Percentiles rank a stretch among this genome's conserved stretches.
phyloP scores from a whole-genome alignment of 2,888 invertebrate genomes.

The Calliopum simillimum region DNA sequence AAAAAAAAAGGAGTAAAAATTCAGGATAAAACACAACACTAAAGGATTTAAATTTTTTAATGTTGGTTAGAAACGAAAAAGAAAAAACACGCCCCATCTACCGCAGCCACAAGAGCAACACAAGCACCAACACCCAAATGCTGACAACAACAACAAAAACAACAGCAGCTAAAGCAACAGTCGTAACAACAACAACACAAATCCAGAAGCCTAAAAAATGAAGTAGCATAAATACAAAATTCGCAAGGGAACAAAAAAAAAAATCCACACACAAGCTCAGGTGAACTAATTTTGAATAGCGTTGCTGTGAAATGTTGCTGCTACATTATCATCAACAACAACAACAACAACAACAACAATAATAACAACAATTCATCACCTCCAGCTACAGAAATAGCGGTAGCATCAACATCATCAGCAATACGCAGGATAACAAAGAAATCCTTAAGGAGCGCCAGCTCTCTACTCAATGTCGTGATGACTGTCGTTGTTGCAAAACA shows the following conservation, averaged over 20 bases:
- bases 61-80: neutral
- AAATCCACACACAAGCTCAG: neutral
- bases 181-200: neutral
- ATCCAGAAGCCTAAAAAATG: neutral
- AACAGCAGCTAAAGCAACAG: neutral
- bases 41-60: neutral
- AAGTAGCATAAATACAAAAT: neutral
- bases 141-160: neutral
- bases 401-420: neutral
- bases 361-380: slow-evolving; percentile 1
- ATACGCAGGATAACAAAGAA: neutral
- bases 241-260: neutral
- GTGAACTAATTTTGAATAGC: slow-evolving; percentile 8
- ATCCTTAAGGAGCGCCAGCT: slow-evolving; percentile 9
- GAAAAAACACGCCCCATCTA: neutral
- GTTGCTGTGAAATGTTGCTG: neutral
- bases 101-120: neutral
- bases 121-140: neutral
- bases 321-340: neutral
- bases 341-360: neutral
- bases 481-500: too few species aligned
- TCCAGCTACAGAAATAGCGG: neutral
- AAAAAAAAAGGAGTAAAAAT: neutral
- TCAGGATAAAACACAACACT: neutral
- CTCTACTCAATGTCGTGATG: too few species aligned